These are phyloP conservation scores for Resseliella maxima DNA, from an alignment of 2,888 invertebrate genomes.

Conservation along the genomic window DNA sequence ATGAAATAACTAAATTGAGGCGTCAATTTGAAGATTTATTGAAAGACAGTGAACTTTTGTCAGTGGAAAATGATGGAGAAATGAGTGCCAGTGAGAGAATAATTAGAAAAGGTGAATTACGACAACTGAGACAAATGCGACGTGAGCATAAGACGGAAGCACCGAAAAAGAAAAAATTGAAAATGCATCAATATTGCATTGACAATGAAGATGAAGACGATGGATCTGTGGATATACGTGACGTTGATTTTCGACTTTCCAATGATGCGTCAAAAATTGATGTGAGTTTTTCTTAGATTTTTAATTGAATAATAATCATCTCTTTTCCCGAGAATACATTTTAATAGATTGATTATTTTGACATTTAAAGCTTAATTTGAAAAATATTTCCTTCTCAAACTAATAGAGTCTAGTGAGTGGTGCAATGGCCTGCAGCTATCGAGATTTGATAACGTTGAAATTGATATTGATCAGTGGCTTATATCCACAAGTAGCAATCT, in stretches of 20 bases:
- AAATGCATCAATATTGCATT: slow-evolving; percentile 78
- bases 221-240: slow-evolving; percentile 78
- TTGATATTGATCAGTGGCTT: slow-evolving; percentile 90
- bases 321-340: too few species aligned
- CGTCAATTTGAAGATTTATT: slow-evolving; percentile 88
- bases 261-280: slow-evolving; percentile 78
- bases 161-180: slow-evolving; percentile 77
- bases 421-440: slow-evolving; percentile 73
- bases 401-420: slow-evolving; percentile 72
- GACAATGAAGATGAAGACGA: slow-evolving; percentile 72
- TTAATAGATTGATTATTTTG: too few species aligned
- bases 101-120: slow-evolving; percentile 88
- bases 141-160: slow-evolving; percentile 78
- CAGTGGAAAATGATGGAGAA: slow-evolving; percentile 68
- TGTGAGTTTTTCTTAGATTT: slow-evolving; percentile 51
- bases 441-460: slow-evolving; percentile 78
- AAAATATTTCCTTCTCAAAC: slow-evolving; percentile 43
- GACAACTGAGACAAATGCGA: slow-evolving; percentile 84
- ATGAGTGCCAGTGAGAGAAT: slow-evolving; percentile 81
- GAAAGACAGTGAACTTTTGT: slow-evolving; percentile 76
- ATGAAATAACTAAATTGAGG: slow-evolving; percentile 93
- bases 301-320: too few species aligned
- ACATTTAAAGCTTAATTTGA: too few species aligned
- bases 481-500: slow-evolving; percentile 95
- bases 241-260: slow-evolving; percentile 86